A percentile compares a stretch with the other conserved stretches of the same genome.
These are phyloP conservation scores for Oncorhynchus masou DNA, from an alignment of 2,113 vertebrate genomes.

Conservation along the genomic window DNA sequence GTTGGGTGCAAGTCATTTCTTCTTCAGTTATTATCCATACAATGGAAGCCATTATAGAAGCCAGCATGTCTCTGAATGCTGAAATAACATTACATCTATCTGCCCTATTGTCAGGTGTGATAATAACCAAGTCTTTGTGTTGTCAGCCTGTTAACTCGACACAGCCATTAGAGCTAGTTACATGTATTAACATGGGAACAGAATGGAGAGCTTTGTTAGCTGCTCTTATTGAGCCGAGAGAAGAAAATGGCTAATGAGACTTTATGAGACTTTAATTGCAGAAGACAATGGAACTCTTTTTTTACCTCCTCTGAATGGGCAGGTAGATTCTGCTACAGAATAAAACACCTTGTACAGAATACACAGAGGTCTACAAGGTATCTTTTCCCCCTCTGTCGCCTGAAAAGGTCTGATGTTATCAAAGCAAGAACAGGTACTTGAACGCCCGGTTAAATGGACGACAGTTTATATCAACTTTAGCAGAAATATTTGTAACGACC, in stretches of 20 bases:
- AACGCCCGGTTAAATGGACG: too few species aligned
- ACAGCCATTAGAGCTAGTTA: constrained; percentile 29
- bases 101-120: constrained; percentile 32
- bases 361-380: constrained; percentile 8
- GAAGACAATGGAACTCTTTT: constrained; percentile 28
- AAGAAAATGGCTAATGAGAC: constrained; percentile 42
- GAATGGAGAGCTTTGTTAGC: constrained; percentile 44
- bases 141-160: constrained; percentile 35
- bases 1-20: not conserved
- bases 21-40: constrained; percentile 18
- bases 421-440: too few species aligned
- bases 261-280: constrained; percentile 35
- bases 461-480: too few species aligned
- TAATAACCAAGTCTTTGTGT: constrained; percentile 24
- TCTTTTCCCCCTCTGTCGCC: constrained; percentile 19
- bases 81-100: not conserved
- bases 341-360: constrained; percentile 40
- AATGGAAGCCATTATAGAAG: constrained; percentile 20
- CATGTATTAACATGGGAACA: constrained; percentile 7
- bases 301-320: constrained; percentile 17
- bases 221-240: constrained; percentile 33
- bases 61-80: not conserved
- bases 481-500: too few species aligned
- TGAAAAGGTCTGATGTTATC: too few species aligned
- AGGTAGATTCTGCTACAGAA: constrained; percentile 36